phyloP scores from a whole-genome alignment of 2,888 invertebrate genomes.

The Pandemis corylana region DNA sequence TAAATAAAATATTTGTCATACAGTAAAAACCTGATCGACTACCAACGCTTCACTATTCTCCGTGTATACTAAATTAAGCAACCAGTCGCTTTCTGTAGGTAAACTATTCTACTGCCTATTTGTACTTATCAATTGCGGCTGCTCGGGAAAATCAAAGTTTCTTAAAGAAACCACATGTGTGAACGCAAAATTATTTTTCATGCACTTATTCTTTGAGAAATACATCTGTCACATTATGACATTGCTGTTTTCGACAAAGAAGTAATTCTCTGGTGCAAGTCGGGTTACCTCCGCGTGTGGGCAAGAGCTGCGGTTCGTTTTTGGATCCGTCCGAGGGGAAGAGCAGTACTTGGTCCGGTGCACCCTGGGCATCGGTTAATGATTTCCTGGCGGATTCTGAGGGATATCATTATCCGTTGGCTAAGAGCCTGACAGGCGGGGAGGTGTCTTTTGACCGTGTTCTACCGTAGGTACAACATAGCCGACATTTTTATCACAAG shows the following conservation, averaged over 20 bases:
- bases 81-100: not conserved
- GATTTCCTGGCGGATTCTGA: too few relatives aligned
- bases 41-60: not conserved
- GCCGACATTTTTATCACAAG: too few relatives aligned
- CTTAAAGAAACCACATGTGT: not conserved
- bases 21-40: slow-evolving; percentile 1
- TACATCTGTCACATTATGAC: not conserved
- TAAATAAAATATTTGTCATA: not conserved
- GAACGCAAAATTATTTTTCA: not conserved
- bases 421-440: too few relatives aligned
- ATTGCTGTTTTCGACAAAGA: not conserved
- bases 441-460: too few relatives aligned
- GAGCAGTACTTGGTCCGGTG: too few relatives aligned
- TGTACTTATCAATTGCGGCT: not conserved
- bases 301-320: too few relatives aligned
- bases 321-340: too few relatives aligned
- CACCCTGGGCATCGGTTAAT: too few relatives aligned
- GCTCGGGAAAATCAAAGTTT: not conserved
- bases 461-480: too few relatives aligned
- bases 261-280: too few relatives aligned
- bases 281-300: too few relatives aligned
- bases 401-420: too few relatives aligned
- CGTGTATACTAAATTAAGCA: not conserved
- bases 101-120: not conserved
- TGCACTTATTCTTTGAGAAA: not conserved